These are phyloP conservation scores for Drosophila micromelanica DNA, from an alignment of 1,140 invertebrate species.

Conservation along the genomic window DNA sequence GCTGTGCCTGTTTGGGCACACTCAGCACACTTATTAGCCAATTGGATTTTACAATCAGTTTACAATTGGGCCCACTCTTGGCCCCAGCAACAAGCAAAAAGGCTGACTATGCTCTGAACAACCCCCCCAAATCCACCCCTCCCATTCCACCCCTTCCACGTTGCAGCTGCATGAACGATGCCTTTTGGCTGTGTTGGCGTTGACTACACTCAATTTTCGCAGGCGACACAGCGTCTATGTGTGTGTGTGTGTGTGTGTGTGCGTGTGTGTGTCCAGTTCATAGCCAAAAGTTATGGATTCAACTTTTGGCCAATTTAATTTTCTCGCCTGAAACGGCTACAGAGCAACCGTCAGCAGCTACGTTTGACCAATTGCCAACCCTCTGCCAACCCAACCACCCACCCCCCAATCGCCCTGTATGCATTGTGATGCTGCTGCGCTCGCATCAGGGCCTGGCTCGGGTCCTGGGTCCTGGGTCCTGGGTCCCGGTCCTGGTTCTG, in stretches of 20 bases:
- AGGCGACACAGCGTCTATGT: constrained; percentile 42
- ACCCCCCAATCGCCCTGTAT: neutral
- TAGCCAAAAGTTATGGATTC: constrained; percentile 84
- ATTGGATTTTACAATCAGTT: constrained; percentile 47
- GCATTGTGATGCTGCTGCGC: constrained; percentile 7
- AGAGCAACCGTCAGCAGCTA: constrained; percentile 55
- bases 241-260: constrained; percentile 11
- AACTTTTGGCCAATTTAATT: constrained; percentile 84
- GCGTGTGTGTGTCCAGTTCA: constrained; percentile 58
- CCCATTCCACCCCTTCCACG: neutral
- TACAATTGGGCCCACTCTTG: constrained; percentile 18
- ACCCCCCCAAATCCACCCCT: neutral
- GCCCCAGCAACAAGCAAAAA: constrained; percentile 50
- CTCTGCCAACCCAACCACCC: neutral
- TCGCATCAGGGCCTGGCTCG: neutral
- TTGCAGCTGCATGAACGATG: constrained; percentile 36
- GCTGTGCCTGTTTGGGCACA: too few species aligned
- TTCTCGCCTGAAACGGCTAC: constrained; percentile 83
- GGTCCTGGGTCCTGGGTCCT: constrained; percentile 1
- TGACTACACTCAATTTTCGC: constrained; percentile 76
- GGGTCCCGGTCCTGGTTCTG: constrained; percentile 8
- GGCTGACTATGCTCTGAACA: constrained; percentile 41
- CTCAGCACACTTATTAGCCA: constrained; percentile 37
- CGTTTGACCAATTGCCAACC: constrained; percentile 28
- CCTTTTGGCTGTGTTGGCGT: constrained; percentile 44